Conservation (phyloP, 1,140 invertebrate species). For the Lordiphosa clarofinis region DNA sequence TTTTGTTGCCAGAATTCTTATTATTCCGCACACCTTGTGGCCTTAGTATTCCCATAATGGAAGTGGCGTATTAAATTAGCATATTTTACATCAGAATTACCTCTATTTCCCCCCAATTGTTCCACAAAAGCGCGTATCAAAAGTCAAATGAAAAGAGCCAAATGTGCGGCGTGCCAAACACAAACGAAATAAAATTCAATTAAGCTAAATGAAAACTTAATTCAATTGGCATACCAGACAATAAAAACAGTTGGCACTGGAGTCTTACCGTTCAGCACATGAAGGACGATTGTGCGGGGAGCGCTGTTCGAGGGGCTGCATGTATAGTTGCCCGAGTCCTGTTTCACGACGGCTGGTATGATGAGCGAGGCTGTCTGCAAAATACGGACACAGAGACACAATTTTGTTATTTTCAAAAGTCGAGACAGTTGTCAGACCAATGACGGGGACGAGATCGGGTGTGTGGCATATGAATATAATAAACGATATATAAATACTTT, state of each 20-base stretch:
- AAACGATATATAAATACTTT: conserved; percentile 2
- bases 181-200: conserved; percentile 73
- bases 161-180: conserved; percentile 34
- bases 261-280: conserved; percentile 77
- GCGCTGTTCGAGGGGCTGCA: conserved; percentile 79
- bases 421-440: conserved; percentile 54
- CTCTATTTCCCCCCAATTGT: no score
- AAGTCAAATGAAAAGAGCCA: conserved; percentile 42
- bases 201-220: conserved; percentile 79
- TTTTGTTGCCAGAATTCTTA: no score
- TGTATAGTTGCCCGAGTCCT: conserved; percentile 79
- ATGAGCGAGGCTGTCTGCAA: conserved; percentile 77
- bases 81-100: no score
- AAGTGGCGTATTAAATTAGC: no score
- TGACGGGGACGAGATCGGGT: conserved; percentile 1
- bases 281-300: conserved; percentile 73
- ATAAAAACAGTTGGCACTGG: conserved; percentile 52
- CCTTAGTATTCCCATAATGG: no score
- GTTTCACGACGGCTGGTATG: conserved; percentile 77
- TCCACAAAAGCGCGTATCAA: conserved; percentile 17
- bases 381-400: conserved; percentile 14
- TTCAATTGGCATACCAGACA: conserved; percentile 65
- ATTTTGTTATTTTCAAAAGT: conserved; percentile 26
- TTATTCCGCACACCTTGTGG: no score
- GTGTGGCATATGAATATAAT: conserved; percentile 1